These are phyloP conservation scores for Trilocha varians DNA, from an alignment of 2,888 invertebrate genomes.

Conservation along the genomic window DNA sequence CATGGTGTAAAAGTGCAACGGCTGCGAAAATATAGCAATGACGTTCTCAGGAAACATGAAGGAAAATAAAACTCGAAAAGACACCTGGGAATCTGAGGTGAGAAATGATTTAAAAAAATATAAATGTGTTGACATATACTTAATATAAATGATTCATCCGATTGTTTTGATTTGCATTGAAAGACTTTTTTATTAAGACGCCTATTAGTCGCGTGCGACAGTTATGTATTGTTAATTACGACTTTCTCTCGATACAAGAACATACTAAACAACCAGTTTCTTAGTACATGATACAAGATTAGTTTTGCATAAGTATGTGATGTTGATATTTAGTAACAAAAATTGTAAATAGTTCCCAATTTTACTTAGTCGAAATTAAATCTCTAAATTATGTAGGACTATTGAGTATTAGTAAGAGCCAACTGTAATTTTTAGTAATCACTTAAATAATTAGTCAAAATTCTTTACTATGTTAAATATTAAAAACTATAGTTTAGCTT, in stretches of 20 bases:
- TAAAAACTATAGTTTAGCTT: too few species aligned
- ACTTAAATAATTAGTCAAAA: too few species aligned
- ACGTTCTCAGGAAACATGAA: constrained; percentile 65
- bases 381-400: too few species aligned
- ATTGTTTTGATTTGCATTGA: constrained; percentile 38
- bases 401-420: too few species aligned
- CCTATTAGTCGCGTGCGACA: constrained; percentile 44
- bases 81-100: constrained; percentile 67
- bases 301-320: too few species aligned
- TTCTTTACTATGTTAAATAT: too few species aligned
- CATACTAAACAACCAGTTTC: constrained; percentile 2
- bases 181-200: constrained; percentile 24
- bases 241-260: constrained; percentile 32
- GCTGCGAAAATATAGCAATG: constrained; percentile 42
- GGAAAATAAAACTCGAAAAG: constrained; percentile 62
- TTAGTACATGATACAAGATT: too few species aligned
- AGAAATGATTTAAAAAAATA: constrained; percentile 14
- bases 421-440: too few species aligned
- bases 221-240: constrained; percentile 25
- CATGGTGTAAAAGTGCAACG: constrained; percentile 46
- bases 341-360: too few species aligned
- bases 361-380: too few species aligned
- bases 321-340: too few species aligned
- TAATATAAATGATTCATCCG: constrained; percentile 35
- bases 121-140: constrained; percentile 22